These are phyloP conservation scores for Cavia porcellus DNA, from an alignment of 2,113 vertebrate species.

Conservation along the genomic window DNA sequence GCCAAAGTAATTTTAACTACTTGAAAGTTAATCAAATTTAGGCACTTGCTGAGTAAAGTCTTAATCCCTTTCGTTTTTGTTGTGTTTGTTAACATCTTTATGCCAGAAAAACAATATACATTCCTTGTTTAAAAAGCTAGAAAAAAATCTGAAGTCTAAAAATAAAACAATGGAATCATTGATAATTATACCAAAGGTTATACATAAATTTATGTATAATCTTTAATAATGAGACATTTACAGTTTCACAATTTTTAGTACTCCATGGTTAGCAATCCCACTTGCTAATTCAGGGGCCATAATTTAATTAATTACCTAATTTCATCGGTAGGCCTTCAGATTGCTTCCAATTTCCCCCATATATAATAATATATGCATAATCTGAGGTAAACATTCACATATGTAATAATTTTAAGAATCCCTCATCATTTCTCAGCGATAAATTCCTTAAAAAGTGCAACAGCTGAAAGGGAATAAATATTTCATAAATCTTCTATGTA, in stretches of 20 bases:
- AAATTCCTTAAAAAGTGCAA: conserved; percentile 65
- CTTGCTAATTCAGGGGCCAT: background rate
- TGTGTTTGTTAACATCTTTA: background rate
- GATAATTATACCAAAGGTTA: background rate
- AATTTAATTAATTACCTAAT: conserved; percentile 55
- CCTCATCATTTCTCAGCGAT: conserved; percentile 22
- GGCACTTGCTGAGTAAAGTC: background rate
- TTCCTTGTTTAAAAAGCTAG: conserved; percentile 21
- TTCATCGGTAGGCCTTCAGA: background rate
- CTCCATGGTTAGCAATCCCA: background rate
- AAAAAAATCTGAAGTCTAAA: conserved; percentile 4
- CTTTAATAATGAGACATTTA: conserved; percentile 40
- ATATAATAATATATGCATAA: background rate
- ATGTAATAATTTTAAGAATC: background rate
- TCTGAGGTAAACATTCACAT: background rate
- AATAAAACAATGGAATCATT: conserved; percentile 58
- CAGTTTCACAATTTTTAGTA: background rate
- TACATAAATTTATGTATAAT: background rate
- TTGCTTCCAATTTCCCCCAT: background rate
- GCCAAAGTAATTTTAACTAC: conserved; percentile 26
- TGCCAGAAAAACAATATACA: background rate
- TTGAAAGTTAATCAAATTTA: conserved; percentile 24
- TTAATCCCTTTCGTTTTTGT: background rate
- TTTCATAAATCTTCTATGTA: conserved; percentile 32
- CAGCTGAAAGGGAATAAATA: conserved; percentile 41